These are phyloP conservation scores for Halcyon chelicuti DNA, from an alignment of 2,797 vertebrate genomes.

Conservation along the genomic window DNA sequence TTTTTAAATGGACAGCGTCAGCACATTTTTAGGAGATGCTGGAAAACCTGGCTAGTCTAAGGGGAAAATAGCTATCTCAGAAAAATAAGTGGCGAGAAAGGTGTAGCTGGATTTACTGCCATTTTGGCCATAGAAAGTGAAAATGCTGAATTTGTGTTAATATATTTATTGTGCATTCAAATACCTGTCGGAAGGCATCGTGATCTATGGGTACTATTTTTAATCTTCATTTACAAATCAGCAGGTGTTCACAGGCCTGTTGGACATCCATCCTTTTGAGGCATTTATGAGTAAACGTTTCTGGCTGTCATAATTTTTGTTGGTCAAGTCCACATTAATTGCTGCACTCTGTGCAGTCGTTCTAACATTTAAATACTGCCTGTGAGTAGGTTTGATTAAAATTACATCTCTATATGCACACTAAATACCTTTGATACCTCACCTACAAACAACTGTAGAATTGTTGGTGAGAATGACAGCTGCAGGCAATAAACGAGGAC, in stretches of 20 bases:
- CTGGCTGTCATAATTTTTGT: constrained; percentile 12
- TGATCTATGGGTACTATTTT: constrained; percentile 24
- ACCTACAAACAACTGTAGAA: constrained; percentile 78
- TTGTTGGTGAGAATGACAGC: constrained; percentile 80
- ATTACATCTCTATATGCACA: constrained; percentile 70
- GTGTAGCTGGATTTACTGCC: background rate
- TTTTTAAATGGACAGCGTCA: background rate
- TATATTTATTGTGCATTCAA: background rate
- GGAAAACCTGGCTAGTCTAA: background rate
- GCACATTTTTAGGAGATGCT: background rate
- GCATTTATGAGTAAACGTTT: background rate
- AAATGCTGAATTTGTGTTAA: background rate
- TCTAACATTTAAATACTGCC: constrained; percentile 34
- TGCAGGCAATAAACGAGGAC: constrained; percentile 80
- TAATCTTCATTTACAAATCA: constrained; percentile 10
- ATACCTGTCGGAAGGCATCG: background rate
- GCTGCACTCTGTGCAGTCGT: background rate
- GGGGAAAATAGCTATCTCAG: background rate
- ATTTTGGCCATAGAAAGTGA: background rate
- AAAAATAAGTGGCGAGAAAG: background rate
- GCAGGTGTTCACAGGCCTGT: background rate
- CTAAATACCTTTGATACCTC: constrained; percentile 77
- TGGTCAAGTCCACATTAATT: constrained; percentile 30
- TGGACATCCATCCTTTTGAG: constrained; percentile 34
- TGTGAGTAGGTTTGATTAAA: constrained; percentile 62